Evolutionary conservation across 2,888 invertebrate genomes (phyloP), one percentile per base, ranked within the genome.

Genomic region (Venustoraphidia nigricollis): DNA sequence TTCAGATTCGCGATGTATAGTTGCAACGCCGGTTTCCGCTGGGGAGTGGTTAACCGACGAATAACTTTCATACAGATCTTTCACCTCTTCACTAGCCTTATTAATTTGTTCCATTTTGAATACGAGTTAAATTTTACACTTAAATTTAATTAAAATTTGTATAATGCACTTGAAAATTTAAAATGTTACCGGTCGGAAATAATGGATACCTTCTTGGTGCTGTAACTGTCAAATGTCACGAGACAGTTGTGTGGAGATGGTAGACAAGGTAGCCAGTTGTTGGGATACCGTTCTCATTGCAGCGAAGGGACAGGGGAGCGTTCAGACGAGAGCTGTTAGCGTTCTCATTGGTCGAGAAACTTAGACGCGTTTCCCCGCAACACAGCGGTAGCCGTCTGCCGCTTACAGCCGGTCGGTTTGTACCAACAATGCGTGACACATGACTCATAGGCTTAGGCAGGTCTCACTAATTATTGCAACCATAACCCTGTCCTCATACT

Each of bases 1-100:
- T 62, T 83, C 82, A 60, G 76, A 73, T 55, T 82, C 82, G 52
- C 81, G 48, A 36, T 17, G 42, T 34, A 47, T 40, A 10, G 40
- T 39, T 39, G 40, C 40, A 10, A 10, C 40, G 11, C 11, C n/a
- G 13, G n/a, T 13, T 38, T n/a, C 14, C 14, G 9, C 49, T 34
- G 37, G 47, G 44, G 50, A 47, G 44, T 44, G 50, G 44, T 44
- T 44, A 38, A 9, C 47, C 34, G 39, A 13, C 41, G 44, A 38
- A 36, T 41, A 41, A 34, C 27, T 27, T 27, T 27, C 36, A 17
- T 40, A 36, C 36, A n/a, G 9, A 43, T 50, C 44, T 43, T 13
- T 38, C 10, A 36, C 17, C 8, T 38, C 36, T 13, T 44, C 50
- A 36, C 41, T 43, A 34, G 27, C 11, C 14, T 45, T 36, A 39